Base-by-base conservation (phyloP, 1,140 invertebrate genomes). In the Leptestheria dahalacensis region DNA sequence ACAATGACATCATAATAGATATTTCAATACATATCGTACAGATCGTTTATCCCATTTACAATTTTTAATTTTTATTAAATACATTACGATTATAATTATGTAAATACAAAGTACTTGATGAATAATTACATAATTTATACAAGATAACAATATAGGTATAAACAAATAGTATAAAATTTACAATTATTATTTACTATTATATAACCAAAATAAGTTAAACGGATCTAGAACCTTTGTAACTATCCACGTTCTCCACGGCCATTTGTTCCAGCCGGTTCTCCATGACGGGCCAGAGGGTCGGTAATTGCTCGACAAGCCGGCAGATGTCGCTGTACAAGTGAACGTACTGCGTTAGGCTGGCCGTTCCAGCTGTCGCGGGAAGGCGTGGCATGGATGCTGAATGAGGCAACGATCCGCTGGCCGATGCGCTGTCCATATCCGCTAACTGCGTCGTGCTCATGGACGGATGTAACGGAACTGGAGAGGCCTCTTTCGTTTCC, bases 261-360 rank as follows among this genome's bases (percentile, higher is more conserved):
- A 23, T 23, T 15, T 20, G 2, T 12, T 18, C 15, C n/a, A 63
- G 48, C 28, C 50, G 47, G 12, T 18, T 2, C n/a, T 60, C 20
- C 23, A 74, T 73, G 51, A 71, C 65, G 54, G 71, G 61, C 60
- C 78, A 55, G 62, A 79, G 71, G 23, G 62, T 65, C 46, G 76
- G 74, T 21, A 81, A 66, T 62, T 65, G 71, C 11, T 64, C 65
- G 21, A 70, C 62, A 6, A 78, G 61, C 65, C 72, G 74, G 62
- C 71, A 69, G 48, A 69, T 61, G 64, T 78, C 77, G 2, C 65
- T 70, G 56, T 77, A 71, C n/a, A 77, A 65, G 65, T 68, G 71
- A 33, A 77, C 69, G n/a, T 41, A 56, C 25, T 56, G 20, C 2
- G 41, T 41, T 15, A 33, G 26, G 11, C 10, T 28, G 2, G 25